phyloP scores from a whole-genome alignment of 2,888 invertebrate genomes.

The Hanleya hanleyi region DNA sequence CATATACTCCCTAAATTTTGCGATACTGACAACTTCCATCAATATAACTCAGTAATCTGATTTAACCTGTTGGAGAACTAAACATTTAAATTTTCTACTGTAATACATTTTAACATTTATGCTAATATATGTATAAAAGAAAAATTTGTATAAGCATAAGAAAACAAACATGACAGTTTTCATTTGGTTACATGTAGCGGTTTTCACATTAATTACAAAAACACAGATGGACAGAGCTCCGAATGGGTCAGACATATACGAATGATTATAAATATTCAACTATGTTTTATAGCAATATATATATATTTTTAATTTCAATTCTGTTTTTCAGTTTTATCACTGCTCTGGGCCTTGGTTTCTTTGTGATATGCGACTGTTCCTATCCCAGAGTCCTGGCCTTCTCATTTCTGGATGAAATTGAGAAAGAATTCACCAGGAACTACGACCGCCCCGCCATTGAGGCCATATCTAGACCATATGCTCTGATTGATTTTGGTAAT shows the following conservation, averaged over 20 bases:
- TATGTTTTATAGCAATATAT: neutral
- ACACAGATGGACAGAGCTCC: neutral
- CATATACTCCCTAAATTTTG: too few relatives aligned
- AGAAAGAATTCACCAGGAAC: constrained; percentile 72
- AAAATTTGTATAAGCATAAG: too few relatives aligned
- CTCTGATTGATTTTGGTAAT: constrained; percentile 75
- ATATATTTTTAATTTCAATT: neutral
- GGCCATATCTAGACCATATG: constrained; percentile 72
- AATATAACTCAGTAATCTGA: too few relatives aligned
- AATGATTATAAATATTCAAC: too few relatives aligned
- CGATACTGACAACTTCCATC: too few relatives aligned
- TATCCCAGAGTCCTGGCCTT: constrained; percentile 74
- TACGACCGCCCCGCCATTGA: constrained; percentile 70
- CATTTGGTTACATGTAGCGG: neutral
- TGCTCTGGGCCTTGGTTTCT: constrained; percentile 70
- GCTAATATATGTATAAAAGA: too few relatives aligned
- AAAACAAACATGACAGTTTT: too few relatives aligned
- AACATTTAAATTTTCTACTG: too few relatives aligned
- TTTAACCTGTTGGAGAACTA: too few relatives aligned
- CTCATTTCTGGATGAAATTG: constrained; percentile 74
- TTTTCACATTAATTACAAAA: neutral
- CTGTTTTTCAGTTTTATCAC: constrained; percentile 65
- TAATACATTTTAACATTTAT: too few relatives aligned
- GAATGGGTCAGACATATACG: neutral
- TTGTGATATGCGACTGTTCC: constrained; percentile 71